These are phyloP conservation scores for Aegotheles bennettii DNA, from an alignment of 2,113 vertebrate genomes.

Conservation along the genomic window DNA sequence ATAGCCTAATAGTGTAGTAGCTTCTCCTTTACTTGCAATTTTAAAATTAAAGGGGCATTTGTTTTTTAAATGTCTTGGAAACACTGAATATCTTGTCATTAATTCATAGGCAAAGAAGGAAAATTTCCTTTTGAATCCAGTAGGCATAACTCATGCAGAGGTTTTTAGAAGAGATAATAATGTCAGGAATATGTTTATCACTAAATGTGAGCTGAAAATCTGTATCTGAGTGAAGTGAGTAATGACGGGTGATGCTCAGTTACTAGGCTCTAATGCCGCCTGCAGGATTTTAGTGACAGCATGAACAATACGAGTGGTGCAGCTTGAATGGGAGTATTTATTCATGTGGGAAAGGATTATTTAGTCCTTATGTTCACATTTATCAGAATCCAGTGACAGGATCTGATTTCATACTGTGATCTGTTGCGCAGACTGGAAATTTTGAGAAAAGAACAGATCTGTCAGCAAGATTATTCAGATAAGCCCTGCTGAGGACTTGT, in stretches of 20 bases:
- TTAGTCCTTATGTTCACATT: conserved; percentile 10
- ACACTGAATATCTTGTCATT: background rate
- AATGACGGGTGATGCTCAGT: background rate
- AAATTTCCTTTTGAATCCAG: conserved; percentile 10
- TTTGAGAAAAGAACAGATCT: conserved; percentile 18
- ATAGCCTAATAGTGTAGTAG: background rate
- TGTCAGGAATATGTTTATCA: background rate
- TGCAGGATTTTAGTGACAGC: conserved; percentile 40
- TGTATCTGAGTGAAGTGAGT: background rate
- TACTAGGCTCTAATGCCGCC: background rate
- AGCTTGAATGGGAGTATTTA: background rate
- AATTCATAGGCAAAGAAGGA: background rate
- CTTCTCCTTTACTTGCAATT: background rate
- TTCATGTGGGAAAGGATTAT: background rate
- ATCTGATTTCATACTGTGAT: conserved; percentile 18
- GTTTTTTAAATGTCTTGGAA: background rate
- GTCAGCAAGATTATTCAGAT: conserved; percentile 60
- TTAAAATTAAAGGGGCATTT: background rate
- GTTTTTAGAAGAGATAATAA: background rate
- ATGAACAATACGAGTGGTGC: background rate
- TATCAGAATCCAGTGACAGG: background rate
- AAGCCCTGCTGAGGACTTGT: background rate
- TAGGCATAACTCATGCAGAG: background rate
- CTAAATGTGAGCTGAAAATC: conserved; percentile 12
- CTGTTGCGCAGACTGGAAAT: background rate